A percentile compares a stretch with the other conserved stretches of the same genome.
Evolutionary conservation across 2,113 vertebrate species (phyloP).

Genomic region (Rhadina sibilatrix): DNA sequence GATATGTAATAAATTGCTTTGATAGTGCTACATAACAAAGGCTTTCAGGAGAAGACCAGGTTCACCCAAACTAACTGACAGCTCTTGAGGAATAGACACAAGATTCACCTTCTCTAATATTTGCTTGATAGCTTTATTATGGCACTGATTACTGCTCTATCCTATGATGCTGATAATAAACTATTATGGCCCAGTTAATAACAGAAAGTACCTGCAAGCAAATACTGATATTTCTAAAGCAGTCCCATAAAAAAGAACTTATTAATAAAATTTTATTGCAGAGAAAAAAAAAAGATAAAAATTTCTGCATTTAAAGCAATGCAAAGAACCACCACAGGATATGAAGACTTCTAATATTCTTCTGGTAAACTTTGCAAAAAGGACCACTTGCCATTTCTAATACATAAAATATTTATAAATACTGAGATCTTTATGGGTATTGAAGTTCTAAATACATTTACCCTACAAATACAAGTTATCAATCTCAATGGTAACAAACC

Average conservation of each 20-base stretch:
- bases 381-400: background rate
- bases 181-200: background rate
- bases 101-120: background rate
- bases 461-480: background rate
- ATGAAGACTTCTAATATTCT: background rate
- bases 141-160: background rate
- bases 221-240: background rate
- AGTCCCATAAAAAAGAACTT: background rate
- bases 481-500: background rate
- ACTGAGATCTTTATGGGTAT: background rate
- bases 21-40: background rate
- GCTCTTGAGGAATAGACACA: background rate
- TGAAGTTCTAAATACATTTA: background rate
- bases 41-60: background rate
- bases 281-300: background rate
- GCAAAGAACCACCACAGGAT: background rate
- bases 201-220: background rate
- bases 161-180: background rate
- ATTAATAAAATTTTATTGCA: background rate
- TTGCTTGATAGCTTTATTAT: background rate
- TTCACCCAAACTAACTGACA: background rate
- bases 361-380: background rate
- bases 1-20: background rate
- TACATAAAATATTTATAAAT: background rate
- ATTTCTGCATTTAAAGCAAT: background rate